phyloP scores from a whole-genome alignment of 2,888 invertebrate species.

The Caenorhabditis parvicauda region DNA sequence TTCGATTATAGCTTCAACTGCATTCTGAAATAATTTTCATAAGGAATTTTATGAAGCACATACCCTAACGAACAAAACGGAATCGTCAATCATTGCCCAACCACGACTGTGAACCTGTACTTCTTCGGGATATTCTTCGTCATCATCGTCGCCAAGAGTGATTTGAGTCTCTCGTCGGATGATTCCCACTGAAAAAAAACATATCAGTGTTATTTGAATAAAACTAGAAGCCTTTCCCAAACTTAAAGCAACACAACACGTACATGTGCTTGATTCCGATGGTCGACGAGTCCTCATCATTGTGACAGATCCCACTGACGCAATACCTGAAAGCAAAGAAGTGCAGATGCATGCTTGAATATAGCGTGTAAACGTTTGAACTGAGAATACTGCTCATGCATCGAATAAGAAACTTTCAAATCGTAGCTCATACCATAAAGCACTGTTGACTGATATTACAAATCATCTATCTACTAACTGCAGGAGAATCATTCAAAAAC shows the following conservation, averaged over 20 bases:
- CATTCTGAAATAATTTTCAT: constrained; percentile 63
- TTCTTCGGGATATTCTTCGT: constrained; percentile 30
- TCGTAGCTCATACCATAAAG: no score
- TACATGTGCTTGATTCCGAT: constrained; percentile 35
- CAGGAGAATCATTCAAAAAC: no score
- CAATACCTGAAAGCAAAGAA: constrained; percentile 32
- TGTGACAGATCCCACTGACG: constrained; percentile 34
- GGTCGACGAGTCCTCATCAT: constrained; percentile 24
- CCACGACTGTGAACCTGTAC: constrained; percentile 53
- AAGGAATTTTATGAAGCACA: neutral
- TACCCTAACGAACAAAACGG: constrained; percentile 55
- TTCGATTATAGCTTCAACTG: constrained; percentile 95
- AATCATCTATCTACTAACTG: no score
- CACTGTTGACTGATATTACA: no score
- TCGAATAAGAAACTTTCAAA: no score
- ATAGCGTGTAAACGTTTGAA: no score
- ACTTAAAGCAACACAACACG: constrained; percentile 7
- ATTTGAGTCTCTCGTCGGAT: constrained; percentile 46
- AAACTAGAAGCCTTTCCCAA: neutral
- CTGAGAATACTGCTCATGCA: no score
- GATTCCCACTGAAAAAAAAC: constrained; percentile 35
- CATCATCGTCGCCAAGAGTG: constrained; percentile 43
- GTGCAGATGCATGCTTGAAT: no score
- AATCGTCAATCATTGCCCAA: constrained; percentile 56
- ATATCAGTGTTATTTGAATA: no score